These are phyloP conservation scores for Bombus cullumanus DNA, from an alignment of 1,140 invertebrate species.

Conservation along the genomic window DNA sequence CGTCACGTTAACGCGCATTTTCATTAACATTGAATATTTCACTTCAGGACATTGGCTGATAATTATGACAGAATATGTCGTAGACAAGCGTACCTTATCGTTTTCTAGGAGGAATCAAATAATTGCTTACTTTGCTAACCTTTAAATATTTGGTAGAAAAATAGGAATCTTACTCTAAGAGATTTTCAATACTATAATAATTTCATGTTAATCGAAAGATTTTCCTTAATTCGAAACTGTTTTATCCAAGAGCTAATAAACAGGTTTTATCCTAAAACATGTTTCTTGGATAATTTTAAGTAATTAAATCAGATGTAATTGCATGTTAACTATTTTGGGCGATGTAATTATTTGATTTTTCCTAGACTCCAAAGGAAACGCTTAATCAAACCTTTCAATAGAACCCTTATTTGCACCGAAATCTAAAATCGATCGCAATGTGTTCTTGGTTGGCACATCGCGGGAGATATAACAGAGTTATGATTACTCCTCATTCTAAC, in stretches of 20 bases:
- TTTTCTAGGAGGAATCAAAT: constrained; percentile 29
- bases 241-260: constrained; percentile 34
- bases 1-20: not conserved
- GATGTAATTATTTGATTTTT: constrained; percentile 56
- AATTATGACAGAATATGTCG: constrained; percentile 24
- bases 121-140: constrained; percentile 38
- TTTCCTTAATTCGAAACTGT: constrained; percentile 23
- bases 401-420: constrained; percentile 31
- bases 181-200: constrained; percentile 39
- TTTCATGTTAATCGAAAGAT: constrained; percentile 36
- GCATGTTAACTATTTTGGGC: constrained; percentile 35
- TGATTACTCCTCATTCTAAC: constrained; percentile 21
- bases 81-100: constrained; percentile 34
- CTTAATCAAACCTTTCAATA: constrained; percentile 24
- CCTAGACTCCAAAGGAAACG: constrained; percentile 46
- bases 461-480: constrained; percentile 29
- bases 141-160: constrained; percentile 55
- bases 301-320: constrained; percentile 51
- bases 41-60: constrained; percentile 12
- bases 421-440: constrained; percentile 39
- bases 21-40: constrained; percentile 15
- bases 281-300: constrained; percentile 3
- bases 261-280: constrained; percentile 15
- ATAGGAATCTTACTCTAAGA: constrained; percentile 63
- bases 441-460: constrained; percentile 24